Conservation (phyloP, 2,888 invertebrate genomes). For the Microctonus brassicae region DNA sequence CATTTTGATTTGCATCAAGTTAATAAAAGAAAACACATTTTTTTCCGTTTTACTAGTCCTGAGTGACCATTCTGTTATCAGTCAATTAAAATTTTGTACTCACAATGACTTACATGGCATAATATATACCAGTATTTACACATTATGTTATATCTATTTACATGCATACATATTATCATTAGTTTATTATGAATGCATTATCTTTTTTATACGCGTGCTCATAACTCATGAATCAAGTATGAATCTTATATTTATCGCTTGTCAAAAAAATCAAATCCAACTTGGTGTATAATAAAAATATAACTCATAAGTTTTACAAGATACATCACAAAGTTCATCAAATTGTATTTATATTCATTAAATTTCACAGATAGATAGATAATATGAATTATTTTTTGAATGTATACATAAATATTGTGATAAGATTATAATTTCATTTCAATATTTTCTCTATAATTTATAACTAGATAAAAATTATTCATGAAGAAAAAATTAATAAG, state of each 20-base stretch:
- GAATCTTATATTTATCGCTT: background rate
- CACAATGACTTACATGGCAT: background rate
- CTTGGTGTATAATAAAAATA: background rate
- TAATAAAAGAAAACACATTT: background rate
- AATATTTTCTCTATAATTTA: too few relatives aligned
- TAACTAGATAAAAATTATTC: too few relatives aligned
- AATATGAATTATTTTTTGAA: too few relatives aligned
- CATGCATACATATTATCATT: too few relatives aligned
- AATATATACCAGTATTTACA: background rate
- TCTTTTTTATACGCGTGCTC: background rate
- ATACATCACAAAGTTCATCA: background rate
- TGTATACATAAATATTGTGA: too few relatives aligned
- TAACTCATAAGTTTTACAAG: background rate
- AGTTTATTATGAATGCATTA: background rate
- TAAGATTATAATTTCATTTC: too few relatives aligned
- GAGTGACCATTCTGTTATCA: background rate
- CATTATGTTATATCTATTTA: too few relatives aligned
- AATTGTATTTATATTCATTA: background rate
- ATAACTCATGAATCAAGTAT: background rate
- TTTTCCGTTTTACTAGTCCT: background rate
- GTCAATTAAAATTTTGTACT: background rate
- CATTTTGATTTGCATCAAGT: slow-evolving; percentile 1
- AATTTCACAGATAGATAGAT: too few relatives aligned
- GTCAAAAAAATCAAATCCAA: background rate
- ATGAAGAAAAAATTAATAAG: too few relatives aligned